Evolutionary conservation across 2,888 invertebrate genomes (phyloP).

Genomic region (Cataglyphis altisquamis): DNA sequence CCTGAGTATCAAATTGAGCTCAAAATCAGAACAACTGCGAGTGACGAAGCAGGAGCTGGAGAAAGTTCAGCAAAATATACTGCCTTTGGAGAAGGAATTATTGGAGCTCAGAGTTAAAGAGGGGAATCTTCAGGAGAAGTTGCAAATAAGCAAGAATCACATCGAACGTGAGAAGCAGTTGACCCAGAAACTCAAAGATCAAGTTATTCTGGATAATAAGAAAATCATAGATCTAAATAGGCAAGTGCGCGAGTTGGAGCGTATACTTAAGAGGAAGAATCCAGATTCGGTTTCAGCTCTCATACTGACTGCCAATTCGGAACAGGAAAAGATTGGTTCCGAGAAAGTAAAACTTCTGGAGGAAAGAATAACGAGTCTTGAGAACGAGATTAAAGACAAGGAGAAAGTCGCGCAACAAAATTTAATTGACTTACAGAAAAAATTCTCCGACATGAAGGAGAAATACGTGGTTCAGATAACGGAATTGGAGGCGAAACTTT

Average conservation of each 20-base stretch:
- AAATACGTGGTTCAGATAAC: constrained; percentile 90
- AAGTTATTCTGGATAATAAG: constrained; percentile 85
- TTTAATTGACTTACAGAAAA: constrained; percentile 91
- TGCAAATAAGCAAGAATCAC: constrained; percentile 80
- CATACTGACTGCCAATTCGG: constrained; percentile 87
- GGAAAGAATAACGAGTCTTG: constrained; percentile 91
- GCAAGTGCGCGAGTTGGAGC: constrained; percentile 94
- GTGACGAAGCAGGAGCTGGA: constrained; percentile 80
- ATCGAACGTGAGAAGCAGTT: constrained; percentile 83
- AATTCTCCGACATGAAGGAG: constrained; percentile 92
- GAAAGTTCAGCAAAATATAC: constrained; percentile 78
- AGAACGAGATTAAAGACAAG: constrained; percentile 91
- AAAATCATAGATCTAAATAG: constrained; percentile 92
- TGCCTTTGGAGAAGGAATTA: constrained; percentile 83
- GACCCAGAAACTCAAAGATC: constrained; percentile 83
- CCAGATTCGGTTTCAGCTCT: constrained; percentile 94
- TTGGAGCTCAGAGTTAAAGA: constrained; percentile 81
- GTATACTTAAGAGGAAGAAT: constrained; percentile 92
- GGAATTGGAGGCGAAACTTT: constrained; percentile 80
- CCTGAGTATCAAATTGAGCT: constrained; percentile 80
- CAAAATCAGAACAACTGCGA: constrained; percentile 82
- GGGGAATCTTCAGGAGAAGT: constrained; percentile 79
- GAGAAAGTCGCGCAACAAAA: constrained; percentile 91
- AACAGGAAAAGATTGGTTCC: constrained; percentile 80
- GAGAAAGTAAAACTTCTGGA: constrained; percentile 88